Evolutionary conservation across 2,113 vertebrate genomes (phyloP), one percentile per base, ranked within the genome.

Genomic region (Scolopax mira): DNA sequence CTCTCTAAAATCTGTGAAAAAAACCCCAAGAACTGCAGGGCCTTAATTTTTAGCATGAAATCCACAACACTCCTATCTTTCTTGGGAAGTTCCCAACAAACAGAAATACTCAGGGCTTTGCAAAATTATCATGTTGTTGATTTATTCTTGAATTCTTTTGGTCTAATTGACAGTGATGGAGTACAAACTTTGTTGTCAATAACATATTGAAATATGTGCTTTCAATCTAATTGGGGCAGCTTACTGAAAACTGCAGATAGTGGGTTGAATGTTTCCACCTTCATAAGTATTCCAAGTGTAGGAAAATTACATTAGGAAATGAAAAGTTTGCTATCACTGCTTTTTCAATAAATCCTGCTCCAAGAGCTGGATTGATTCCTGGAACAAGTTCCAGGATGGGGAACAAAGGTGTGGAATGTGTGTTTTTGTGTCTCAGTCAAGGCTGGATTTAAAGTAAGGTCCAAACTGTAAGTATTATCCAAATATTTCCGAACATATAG

Each of bases 111-210:
- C 60, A 75, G 39, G 65, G 61, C 18, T 80, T 83, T 67, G 13
- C 24, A 86, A 64, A 93, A 95, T 86, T 75, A 75, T 51, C 35
- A 61, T 88, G 88, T 57, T 90, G 33, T 52, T 70, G n/a, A 62
- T 79, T 75, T 91, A 54, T 14, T 69, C 39, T 74, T 78, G 18
- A 88, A 88, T 94, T 84, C 9, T 91, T 89, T 74, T 71, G 11
- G 27, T 78, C 35, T 75, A 92, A 95, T 65, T 84, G 82, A 79
- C 75, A 93, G 44, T 75, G 79, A 79, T 69, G 39, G 42, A 80
- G 39, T 80, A 75, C 71, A 82, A 85, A 18, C 6, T 85, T 80
- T 80, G 51, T 64, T 85, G 33, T 55, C 1, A 2, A 89, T 70
- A 94, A 33, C 10, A 72, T 74, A 58, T n/a, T 88, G 60, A 96